Base-by-base conservation (phyloP, 2,113 vertebrate genomes). In the Corythoichthys intestinalis region DNA sequence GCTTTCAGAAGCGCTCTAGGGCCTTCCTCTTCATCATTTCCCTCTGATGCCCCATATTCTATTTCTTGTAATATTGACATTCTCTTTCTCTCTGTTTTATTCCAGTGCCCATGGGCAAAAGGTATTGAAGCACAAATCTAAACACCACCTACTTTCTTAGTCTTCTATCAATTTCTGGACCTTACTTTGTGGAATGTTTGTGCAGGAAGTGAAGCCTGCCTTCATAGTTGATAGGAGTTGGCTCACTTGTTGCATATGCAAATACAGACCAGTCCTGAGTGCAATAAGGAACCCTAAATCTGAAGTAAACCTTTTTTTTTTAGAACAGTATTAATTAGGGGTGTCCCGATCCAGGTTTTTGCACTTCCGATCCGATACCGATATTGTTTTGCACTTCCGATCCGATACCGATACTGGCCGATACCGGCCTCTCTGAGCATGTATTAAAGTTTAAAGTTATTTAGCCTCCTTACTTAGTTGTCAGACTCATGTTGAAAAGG, bases 41-140 rank as follows among this genome's bases (percentile, higher is more conserved):
- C 64, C 35, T 28, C 58, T 61, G 56, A 15, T 12, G 67, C 68
- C 63, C 46, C 35, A 53, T 34, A 63, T 75, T 2, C 50, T 61
- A 65, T 65, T 14, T 44, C 69, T 62, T 72, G 54, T 54, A 49
- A 35, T 65, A 79, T 83, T 80, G 77, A 86, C 75, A 71, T 75
- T 71, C 67, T 17, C 5, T 69, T 56, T 46, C 73, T 17, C 52
- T 38, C 58, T 41, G 69, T 53, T 57, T 75, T 46, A 49, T 74
- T 47, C 2, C 37, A 3, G 0, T 38, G 35, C 17, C 71, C 52
- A 68, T 28, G 0, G n/a, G 15, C 2, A 6, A 20, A 5, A 44
- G n/a, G 17, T 62, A 10, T 44, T 11, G n/a, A 34, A 34, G 56
- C 56, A 58, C 56, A 58, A 58, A 2, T 58, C 5, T 56, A 48